phyloP scores from a whole-genome alignment of 2,797 vertebrate genomes.

The Eurystomus glaucurus region DNA sequence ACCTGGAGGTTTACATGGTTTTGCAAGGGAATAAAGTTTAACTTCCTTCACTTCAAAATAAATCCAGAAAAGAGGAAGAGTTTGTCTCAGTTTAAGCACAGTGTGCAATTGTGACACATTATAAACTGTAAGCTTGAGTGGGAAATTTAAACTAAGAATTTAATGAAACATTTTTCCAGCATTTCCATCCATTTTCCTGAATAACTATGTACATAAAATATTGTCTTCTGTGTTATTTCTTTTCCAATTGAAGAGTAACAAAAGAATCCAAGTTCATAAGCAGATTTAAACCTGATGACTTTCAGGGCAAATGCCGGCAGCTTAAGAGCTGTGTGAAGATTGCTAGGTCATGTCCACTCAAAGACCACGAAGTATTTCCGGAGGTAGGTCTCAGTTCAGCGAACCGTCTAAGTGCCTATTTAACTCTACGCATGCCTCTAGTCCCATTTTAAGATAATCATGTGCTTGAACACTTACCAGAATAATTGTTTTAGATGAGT shows the following conservation, averaged over 20 bases:
- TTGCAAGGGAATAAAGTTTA: background rate
- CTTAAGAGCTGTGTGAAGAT: background rate
- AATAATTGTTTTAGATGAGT: background rate
- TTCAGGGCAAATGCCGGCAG: background rate
- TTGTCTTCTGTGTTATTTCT: background rate
- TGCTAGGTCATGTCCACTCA: rapidly evolving
- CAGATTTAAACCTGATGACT: background rate
- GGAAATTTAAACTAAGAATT: background rate
- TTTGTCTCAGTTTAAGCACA: background rate
- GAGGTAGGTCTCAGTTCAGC: conserved; percentile 9
- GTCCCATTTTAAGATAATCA: background rate
- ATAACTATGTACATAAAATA: background rate
- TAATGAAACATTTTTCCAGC: background rate
- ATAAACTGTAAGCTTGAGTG: background rate
- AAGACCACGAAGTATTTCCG: background rate
- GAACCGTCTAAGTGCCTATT: background rate
- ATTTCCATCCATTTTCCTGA: background rate
- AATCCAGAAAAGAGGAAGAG: background rate
- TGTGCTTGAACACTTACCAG: background rate
- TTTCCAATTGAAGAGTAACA: background rate
- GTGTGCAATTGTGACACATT: background rate
- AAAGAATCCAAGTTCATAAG: background rate
- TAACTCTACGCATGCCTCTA: background rate
- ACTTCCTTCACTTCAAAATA: background rate
- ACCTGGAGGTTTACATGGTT: background rate